These are phyloP conservation scores for Philaethria dido DNA, from an alignment of 2,888 invertebrate species.

Conservation along the genomic window DNA sequence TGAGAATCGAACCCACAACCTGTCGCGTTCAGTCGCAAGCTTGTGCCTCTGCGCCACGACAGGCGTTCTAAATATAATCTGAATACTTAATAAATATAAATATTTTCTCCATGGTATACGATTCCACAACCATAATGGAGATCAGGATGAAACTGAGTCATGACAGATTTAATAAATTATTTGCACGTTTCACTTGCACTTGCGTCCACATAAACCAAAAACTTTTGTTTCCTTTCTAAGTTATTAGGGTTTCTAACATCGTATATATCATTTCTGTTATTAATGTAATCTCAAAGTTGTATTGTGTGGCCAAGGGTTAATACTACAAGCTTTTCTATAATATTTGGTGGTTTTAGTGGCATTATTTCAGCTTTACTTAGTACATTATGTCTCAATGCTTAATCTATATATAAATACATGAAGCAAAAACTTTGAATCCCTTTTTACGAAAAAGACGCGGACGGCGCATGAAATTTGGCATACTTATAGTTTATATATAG, in stretches of 20 bases:
- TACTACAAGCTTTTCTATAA: neutral
- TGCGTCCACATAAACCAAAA: neutral
- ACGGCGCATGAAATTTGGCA: too few species aligned
- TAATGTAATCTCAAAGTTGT: neutral
- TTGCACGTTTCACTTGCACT: neutral
- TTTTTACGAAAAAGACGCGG: too few species aligned
- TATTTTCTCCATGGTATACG: neutral
- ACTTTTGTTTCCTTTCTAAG: neutral
- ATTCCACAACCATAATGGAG: neutral
- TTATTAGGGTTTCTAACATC: neutral
- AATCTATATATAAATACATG: too few species aligned
- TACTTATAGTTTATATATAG: too few species aligned
- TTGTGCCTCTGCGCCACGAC: too few species aligned
- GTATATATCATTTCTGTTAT: neutral
- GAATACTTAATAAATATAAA: too few species aligned
- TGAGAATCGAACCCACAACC: too few species aligned
- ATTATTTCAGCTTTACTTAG: too few species aligned
- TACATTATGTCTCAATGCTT: too few species aligned
- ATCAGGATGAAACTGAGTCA: neutral
- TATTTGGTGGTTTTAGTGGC: neutral
- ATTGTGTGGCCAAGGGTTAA: neutral
- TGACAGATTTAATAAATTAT: neutral
- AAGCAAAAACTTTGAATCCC: too few species aligned
- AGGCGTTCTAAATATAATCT: too few species aligned
- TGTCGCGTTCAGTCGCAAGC: too few species aligned